Percentiles rank a stretch among this genome's conserved stretches.
These are phyloP conservation scores for Lacerta viridis DNA, from an alignment of 2,797 vertebrate genomes.

Conservation along the genomic window DNA sequence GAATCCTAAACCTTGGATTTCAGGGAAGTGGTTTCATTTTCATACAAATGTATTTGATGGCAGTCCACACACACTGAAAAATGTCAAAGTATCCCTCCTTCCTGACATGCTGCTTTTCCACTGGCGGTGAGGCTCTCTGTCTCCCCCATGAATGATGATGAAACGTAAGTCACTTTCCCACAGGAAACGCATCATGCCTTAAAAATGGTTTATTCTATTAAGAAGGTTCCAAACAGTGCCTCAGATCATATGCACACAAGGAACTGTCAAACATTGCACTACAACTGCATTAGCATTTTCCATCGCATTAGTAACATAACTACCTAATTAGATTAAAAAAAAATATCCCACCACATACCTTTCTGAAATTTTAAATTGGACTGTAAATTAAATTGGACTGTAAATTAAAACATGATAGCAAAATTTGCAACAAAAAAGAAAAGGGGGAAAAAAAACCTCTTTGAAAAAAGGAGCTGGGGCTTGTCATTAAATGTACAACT, in stretches of 20 bases:
- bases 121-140: background rate
- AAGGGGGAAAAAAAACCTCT: background rate
- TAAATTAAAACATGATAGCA: constrained; percentile 42
- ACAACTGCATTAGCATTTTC: constrained; percentile 9
- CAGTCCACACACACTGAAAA: no score
- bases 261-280: background rate
- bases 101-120: no score
- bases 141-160: no score
- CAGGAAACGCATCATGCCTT: no score
- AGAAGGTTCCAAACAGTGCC: no score
- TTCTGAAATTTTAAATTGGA: constrained; percentile 37
- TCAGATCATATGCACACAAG: background rate
- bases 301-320: constrained; percentile 27
- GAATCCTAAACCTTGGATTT: no score
- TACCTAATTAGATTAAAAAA: background rate
- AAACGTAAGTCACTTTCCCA: no score
- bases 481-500: constrained; percentile 35
- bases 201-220: no score
- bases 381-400: constrained; percentile 36
- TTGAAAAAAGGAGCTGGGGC: constrained; percentile 25
- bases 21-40: no score
- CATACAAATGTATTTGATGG: no score
- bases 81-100: no score
- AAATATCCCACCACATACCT: background rate
- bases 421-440: background rate